phyloP scores from a whole-genome alignment of 2,888 invertebrate genomes.

The Amphipoea oculea region DNA sequence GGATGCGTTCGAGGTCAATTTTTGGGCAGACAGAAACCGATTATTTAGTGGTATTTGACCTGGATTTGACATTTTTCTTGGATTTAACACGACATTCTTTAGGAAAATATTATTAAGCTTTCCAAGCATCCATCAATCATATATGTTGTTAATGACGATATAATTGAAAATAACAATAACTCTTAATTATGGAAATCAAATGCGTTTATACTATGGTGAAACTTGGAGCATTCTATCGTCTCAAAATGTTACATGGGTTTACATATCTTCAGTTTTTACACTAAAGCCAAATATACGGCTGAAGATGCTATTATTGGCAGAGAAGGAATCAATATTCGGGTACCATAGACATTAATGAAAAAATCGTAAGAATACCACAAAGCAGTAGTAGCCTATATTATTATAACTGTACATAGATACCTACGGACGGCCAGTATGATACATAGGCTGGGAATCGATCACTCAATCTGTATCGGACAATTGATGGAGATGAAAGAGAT shows the following conservation, averaged over 20 bases:
- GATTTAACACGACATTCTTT: background rate
- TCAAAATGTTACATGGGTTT: background rate
- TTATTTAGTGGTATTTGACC: slow-evolving; percentile 6
- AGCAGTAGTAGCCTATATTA: background rate
- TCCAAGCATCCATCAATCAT: background rate
- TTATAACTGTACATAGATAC: slow-evolving; percentile 16
- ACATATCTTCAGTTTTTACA: background rate
- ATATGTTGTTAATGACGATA: slow-evolving; percentile 1
- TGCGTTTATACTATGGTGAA: background rate
- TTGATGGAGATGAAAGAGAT: slow-evolving; percentile 43
- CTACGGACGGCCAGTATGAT: slow-evolving; percentile 4
- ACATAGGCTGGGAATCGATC: slow-evolving; percentile 29
- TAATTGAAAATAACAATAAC: background rate
- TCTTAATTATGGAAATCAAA: background rate
- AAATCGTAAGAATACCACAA: background rate
- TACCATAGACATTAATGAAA: background rate
- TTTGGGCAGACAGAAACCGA: background rate
- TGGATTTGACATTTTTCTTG: background rate
- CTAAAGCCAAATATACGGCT: background rate
- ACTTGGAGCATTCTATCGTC: background rate
- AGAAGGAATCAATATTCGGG: background rate
- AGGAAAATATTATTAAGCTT: background rate
- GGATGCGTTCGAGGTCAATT: background rate
- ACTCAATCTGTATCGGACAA: slow-evolving; percentile 38
- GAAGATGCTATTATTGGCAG: background rate